Conservation (phyloP, 2,888 invertebrate species). For the Agapostemon virescens region DNA sequence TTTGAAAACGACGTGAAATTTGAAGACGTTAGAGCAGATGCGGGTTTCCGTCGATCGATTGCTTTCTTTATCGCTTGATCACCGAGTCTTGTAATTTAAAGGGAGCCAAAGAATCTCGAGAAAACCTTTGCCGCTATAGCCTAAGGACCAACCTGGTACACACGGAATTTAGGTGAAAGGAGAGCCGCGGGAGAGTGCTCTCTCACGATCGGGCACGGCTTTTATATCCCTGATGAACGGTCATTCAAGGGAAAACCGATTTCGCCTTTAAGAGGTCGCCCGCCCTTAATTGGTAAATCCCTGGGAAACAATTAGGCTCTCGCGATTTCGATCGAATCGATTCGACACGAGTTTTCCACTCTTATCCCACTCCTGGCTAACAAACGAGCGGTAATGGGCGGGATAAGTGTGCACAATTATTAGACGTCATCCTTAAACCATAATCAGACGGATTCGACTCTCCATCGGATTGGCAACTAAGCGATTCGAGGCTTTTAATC, state of each 20-base stretch:
- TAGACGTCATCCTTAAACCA: background rate
- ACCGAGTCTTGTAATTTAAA: too few relatives aligned
- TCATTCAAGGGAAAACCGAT: constrained; percentile 44
- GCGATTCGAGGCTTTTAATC: too few relatives aligned
- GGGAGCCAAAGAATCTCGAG: too few relatives aligned
- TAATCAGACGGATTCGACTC: background rate
- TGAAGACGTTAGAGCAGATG: too few relatives aligned
- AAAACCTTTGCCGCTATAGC: too few relatives aligned
- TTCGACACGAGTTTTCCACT: constrained; percentile 13
- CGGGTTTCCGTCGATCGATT: too few relatives aligned
- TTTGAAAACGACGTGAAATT: too few relatives aligned
- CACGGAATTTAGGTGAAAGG: constrained; percentile 7
- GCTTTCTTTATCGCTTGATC: too few relatives aligned
- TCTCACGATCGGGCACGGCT: background rate
- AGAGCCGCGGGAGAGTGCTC: background rate
- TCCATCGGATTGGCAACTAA: too few relatives aligned
- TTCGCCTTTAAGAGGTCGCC: constrained; percentile 24
- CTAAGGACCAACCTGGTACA: too few relatives aligned
- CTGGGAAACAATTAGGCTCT: constrained; percentile 39
- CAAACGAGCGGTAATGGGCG: background rate
- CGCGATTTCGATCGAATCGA: constrained; percentile 24
- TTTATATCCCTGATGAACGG: constrained; percentile 38
- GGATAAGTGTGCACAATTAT: background rate
- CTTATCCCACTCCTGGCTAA: background rate
- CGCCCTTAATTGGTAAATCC: constrained; percentile 39